Evolutionary conservation across 30 jellyfish, hydroid and myxozoan genomes (phyloP).

Genomic region (Pelagia noctiluca): DNA sequence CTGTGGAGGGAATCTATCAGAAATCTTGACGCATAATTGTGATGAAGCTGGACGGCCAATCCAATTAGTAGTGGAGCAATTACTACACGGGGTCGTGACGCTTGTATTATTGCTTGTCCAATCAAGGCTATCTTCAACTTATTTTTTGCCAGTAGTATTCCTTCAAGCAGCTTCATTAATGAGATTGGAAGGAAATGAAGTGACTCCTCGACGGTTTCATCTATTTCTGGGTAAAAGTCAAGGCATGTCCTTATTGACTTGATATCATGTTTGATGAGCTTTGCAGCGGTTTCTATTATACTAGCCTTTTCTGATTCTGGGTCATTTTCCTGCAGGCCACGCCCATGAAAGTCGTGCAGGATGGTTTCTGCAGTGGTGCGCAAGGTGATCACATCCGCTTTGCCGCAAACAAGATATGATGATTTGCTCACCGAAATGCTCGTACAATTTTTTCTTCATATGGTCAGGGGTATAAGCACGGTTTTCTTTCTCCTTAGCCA

Average conservation of each 20-base stretch:
- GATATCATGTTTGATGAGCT: background rate
- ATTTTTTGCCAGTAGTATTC: conserved; percentile 40
- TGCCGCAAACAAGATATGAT: conserved; percentile 14
- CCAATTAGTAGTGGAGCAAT: conserved; percentile 61
- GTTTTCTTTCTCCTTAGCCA: conserved; percentile 23
- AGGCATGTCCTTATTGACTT: background rate
- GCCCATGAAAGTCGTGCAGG: background rate
- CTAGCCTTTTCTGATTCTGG: conserved; percentile 7
- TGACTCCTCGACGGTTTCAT: conserved; percentile 40
- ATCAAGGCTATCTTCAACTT: conserved; percentile 50
- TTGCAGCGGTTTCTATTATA: conserved; percentile 26
- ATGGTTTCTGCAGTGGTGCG: background rate
- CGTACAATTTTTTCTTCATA: conserved; percentile 56
- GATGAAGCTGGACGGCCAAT: conserved; percentile 54
- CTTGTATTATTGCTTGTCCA: conserved; percentile 74
- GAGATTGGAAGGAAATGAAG: conserved; percentile 51
- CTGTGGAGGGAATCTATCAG: conserved; percentile 61
- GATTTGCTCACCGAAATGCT: conserved; percentile 35
- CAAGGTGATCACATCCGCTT: conserved; percentile 42
- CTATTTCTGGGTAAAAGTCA: conserved; percentile 1
- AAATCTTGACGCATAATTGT: conserved; percentile 65
- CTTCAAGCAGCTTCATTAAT: conserved; percentile 42
- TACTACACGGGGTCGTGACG: conserved; percentile 57
- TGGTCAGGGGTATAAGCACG: conserved; percentile 31
- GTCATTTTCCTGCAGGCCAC: background rate